A percentile compares a stretch with the other conserved stretches of the same genome.
phyloP scores from a whole-genome alignment of 1,140 invertebrate genomes.

The Drosophila kepulauana region DNA sequence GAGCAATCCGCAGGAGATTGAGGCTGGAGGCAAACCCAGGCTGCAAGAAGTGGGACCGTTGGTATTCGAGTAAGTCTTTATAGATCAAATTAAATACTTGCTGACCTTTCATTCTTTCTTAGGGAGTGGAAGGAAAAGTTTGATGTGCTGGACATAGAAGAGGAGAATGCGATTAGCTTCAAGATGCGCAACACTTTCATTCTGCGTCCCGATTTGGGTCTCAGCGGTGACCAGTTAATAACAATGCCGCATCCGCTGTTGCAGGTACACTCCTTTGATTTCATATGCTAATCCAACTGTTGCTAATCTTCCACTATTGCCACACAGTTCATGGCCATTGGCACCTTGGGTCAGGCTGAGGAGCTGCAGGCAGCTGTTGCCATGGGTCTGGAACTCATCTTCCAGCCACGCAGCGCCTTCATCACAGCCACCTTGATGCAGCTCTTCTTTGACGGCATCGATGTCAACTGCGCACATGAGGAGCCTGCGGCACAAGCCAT shows the following conservation, averaged over 20 bases:
- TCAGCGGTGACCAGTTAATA: conserved; percentile 85
- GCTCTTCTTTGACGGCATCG: conserved; percentile 89
- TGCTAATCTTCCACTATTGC: conserved; percentile 66
- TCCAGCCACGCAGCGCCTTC: conserved; percentile 87
- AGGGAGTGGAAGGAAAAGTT: conserved; percentile 57
- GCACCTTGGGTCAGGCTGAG: conserved; percentile 86
- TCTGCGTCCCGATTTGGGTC: conserved; percentile 78
- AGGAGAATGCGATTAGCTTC: conserved; percentile 89
- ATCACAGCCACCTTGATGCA: conserved; percentile 88
- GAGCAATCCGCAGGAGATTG: conserved; percentile 86
- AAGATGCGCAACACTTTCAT: conserved; percentile 88
- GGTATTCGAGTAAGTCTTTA: conserved; percentile 89
- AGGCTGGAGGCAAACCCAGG: conserved; percentile 89
- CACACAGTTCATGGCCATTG: conserved; percentile 85
- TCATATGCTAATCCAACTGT: background rate
- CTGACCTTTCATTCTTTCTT: background rate
- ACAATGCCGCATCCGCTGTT: conserved; percentile 87
- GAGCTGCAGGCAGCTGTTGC: conserved; percentile 69
- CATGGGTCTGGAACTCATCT: conserved; percentile 86
- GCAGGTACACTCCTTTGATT: conserved; percentile 77
- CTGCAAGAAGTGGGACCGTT: conserved; percentile 90
- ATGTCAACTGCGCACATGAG: conserved; percentile 88
- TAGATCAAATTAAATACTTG: no score
- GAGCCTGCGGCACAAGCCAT: conserved; percentile 89
- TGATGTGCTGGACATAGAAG: conserved; percentile 27